phyloP scores from a whole-genome alignment of 2,888 invertebrate genomes.

The Tetragonisca angustula region DNA sequence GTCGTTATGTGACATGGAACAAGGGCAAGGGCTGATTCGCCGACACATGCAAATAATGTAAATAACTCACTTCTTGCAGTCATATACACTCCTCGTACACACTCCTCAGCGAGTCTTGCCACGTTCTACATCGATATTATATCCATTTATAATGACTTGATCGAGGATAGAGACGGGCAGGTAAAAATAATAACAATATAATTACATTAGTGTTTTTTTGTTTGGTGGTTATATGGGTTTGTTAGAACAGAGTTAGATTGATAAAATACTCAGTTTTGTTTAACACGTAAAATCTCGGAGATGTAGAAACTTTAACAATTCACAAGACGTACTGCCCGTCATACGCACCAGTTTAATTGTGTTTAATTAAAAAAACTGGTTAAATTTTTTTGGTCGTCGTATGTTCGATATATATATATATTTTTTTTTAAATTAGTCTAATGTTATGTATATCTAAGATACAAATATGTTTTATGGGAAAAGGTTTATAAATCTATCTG shows the following conservation, averaged over 20 bases:
- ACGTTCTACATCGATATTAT: constrained; percentile 66
- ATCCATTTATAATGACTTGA: constrained; percentile 34
- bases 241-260: constrained; percentile 22
- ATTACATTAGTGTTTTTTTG: constrained; percentile 45
- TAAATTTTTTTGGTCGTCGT: constrained; percentile 19
- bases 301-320: constrained; percentile 27
- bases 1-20: constrained; percentile 72
- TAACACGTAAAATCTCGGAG: constrained; percentile 13
- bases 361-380: constrained; percentile 15
- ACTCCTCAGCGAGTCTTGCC: constrained; percentile 70
- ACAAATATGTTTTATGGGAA: constrained; percentile 39
- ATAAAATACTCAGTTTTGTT: constrained; percentile 32
- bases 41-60: constrained; percentile 70
- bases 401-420: constrained; percentile 18
- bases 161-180: constrained; percentile 35
- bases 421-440: constrained; percentile 25
- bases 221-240: constrained; percentile 47
- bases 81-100: constrained; percentile 55
- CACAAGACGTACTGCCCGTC: constrained; percentile 48
- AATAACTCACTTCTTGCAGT: constrained; percentile 72
- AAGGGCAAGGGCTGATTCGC: constrained; percentile 73
- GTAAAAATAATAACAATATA: constrained; percentile 29
- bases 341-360: constrained; percentile 50
- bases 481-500: constrained; percentile 46
- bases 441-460: constrained; percentile 36